Base-by-base conservation (phyloP, 30 jellyfish, hydroid and myxozoan genomes). In the Sanderia malayensis region DNA sequence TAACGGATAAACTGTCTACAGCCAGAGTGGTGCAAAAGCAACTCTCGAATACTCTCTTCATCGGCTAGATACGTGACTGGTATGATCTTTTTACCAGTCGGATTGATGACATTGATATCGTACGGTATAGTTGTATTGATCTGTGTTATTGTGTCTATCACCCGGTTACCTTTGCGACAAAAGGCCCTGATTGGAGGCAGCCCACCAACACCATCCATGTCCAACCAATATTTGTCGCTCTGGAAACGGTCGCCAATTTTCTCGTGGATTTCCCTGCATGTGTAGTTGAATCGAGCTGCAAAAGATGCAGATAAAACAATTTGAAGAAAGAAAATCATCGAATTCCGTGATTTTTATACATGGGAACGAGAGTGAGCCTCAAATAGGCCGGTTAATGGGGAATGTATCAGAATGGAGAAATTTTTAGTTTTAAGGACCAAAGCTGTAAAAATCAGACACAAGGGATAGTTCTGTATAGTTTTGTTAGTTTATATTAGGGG, bases 241-340 rank as follows among this genome's bases (percentile, higher is more conserved):
- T 86, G 69, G 64, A 70, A 71, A 17, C 94, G 30, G 4, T 74
- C 95, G 2, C 94, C 98, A 49, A 92, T 91, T 62, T 83, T 83
- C 41, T 94, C 73, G 37, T 68, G 81, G 49, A 92, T 82, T 49
- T 94, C 96, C n/a, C 84, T 85, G 55, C 98, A 92, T 13, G 96
- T 84, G 80, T 92, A 85, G 57, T 92, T 92, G 79, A 84, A 92
- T 32, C 98, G 98, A 55, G 98, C 98, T 92, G 79, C 32, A 79
- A 59, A 27, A 79, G 18, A 32, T 4, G 25, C 62, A 60, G n/a
- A 46, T 21, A 15, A 8, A 41, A 41, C n/a, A n/a, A n/a, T n/a
- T n/a, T n/a, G n/a, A n/a, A n/a, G n/a, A n/a, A n/a, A n/a, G n/a
- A n/a, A n/a, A n/a, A n/a, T n/a, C n/a, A n/a, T n/a, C n/a, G n/a